phyloP scores from a whole-genome alignment of 1,140 invertebrate genomes.

The Drosophila hydei region DNA sequence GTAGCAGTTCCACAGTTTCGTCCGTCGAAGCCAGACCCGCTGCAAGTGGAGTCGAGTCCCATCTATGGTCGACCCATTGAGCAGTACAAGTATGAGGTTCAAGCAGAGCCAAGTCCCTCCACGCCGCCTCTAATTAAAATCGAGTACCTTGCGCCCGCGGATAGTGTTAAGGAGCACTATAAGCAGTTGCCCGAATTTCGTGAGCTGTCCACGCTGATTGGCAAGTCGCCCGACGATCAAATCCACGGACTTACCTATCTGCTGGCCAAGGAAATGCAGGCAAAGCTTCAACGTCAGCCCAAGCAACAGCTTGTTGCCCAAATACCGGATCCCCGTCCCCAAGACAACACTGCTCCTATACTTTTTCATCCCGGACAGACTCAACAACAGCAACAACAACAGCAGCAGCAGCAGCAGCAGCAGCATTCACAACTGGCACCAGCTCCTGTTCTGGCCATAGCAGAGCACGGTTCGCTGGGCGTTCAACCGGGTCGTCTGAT shows the following conservation, averaged over 20 bases:
- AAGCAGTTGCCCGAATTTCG: constrained; percentile 73
- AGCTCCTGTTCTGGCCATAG: constrained; percentile 2
- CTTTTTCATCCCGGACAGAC: constrained; percentile 60
- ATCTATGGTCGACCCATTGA: constrained; percentile 51
- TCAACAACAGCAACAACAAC: not conserved
- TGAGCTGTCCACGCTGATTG: constrained; percentile 72
- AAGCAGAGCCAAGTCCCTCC: constrained; percentile 17
- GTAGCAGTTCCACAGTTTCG: constrained; percentile 48
- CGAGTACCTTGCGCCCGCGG: constrained; percentile 67
- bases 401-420: not conserved
- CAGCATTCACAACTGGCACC: not conserved
- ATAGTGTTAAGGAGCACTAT: constrained; percentile 68
- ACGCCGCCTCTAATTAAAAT: constrained; percentile 66
- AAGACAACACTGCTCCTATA: constrained; percentile 73
- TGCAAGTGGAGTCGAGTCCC: constrained; percentile 34
- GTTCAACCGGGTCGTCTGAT: constrained; percentile 66
- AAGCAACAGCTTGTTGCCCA: constrained; percentile 44
- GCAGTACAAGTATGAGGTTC: constrained; percentile 56
- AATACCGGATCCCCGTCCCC: constrained; percentile 45
- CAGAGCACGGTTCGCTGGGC: constrained; percentile 45
- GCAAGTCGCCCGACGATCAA: constrained; percentile 81
- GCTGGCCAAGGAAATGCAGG: constrained; percentile 80
- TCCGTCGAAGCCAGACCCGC: constrained; percentile 69
- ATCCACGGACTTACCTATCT: constrained; percentile 79
- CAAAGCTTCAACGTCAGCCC: constrained; percentile 67